Base-by-base conservation (phyloP, 64 coral and sea anemone genomes). In the Pocillopora verrucosa region DNA sequence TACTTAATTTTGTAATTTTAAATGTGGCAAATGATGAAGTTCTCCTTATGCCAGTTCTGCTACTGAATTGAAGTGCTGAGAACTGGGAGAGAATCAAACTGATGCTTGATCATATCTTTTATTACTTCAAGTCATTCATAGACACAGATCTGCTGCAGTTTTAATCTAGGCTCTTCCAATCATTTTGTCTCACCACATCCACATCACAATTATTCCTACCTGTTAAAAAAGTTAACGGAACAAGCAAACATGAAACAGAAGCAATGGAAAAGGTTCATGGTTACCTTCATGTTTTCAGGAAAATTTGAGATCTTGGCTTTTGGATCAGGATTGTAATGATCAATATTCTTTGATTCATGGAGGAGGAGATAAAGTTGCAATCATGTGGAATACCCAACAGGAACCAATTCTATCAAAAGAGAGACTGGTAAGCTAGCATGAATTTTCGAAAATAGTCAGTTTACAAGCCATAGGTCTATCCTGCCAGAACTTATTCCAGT, bases 311-410 rank as follows among this genome's bases (percentile, higher is more conserved):
- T 93, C 93, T 13, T 99, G 97, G 97, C 79, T 99, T 38, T 89
- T 95, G 56, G 94, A 99, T 91, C 77, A 83, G 70, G 97, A 99
- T 51, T 99, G 97, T 86, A 99, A 99, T 87, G 97, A 99, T 77
- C 90, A 99, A 37, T 99, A 95, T 74, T 95, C 94, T 85, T 91
- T 99, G 0, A 99, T 99, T 67, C 97, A 99, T 65, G 76, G 65
- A 45, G 95, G 91, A 38, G 97, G 97, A 36, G 97, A 99, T 10
- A 99, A 99, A 72, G 90, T 94, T 25, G 89, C 88, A 30, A 93
- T 99, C 60, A 82, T 99, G 38, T 93, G 91, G 91, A 99, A 99
- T 61, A 99, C 93, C 34, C 80, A 84, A 17, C 94, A 95, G 64
- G 97, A 99, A 93, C 92, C 97, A 17, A 76, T 91, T 67, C 77